Conservation (phyloP, 2,888 invertebrate species). For the Drosophila phalerata region DNA sequence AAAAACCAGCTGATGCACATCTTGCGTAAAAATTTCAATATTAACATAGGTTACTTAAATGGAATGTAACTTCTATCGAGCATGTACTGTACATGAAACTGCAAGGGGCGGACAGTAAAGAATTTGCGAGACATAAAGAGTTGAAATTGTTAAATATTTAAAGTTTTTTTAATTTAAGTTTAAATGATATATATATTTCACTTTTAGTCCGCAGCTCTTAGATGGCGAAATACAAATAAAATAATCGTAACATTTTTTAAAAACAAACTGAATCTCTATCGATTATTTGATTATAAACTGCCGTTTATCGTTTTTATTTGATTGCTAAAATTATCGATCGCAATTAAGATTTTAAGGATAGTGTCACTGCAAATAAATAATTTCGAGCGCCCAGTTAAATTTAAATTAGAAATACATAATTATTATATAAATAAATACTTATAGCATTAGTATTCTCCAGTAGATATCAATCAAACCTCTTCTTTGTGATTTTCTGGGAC, state of each 20-base stretch:
- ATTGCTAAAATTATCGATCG: not conserved
- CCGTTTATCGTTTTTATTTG: not conserved
- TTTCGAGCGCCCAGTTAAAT: not conserved
- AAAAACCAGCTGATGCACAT: not conserved
- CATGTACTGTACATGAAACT: not conserved
- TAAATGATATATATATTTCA: too few species aligned
- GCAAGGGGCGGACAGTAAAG: constrained; percentile 2
- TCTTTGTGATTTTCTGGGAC: constrained; percentile 6
- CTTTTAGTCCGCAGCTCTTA: too few species aligned
- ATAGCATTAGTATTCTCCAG: not conserved
- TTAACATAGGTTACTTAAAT: not conserved
- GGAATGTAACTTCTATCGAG: too few species aligned
- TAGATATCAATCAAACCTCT: not conserved
- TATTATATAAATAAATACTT: not conserved
- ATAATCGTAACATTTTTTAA: too few species aligned
- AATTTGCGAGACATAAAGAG: not conserved
- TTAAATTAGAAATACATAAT: not conserved
- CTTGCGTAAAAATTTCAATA: too few species aligned
- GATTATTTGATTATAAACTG: not conserved
- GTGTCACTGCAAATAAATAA: not conserved
- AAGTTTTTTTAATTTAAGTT: too few species aligned
- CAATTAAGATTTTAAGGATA: not conserved
- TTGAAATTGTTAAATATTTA: too few species aligned
- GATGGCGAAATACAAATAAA: too few species aligned
- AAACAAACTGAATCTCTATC: not conserved